A percentile compares a stretch with the other conserved stretches of the same genome.
Evolutionary conservation across 1,140 invertebrate genomes (phyloP).

Genomic region (Drosophila athabasca): DNA sequence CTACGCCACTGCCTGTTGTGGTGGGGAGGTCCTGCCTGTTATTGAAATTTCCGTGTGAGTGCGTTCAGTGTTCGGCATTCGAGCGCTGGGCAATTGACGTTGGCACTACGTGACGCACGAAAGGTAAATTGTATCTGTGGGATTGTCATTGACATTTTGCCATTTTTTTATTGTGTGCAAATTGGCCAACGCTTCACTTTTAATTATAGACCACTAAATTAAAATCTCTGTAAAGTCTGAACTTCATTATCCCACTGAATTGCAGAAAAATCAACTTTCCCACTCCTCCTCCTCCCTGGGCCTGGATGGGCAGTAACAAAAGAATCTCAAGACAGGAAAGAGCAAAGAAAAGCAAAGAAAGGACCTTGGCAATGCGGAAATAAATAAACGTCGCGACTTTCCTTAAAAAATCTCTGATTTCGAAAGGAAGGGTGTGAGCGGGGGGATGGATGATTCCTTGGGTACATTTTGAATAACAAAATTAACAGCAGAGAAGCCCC

Average conservation of each 20-base stretch:
- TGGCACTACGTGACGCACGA: constrained; percentile 68
- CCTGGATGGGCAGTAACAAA: constrained; percentile 49
- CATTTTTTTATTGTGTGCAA: constrained; percentile 61
- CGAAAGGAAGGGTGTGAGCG: not conserved
- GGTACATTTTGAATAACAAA: constrained; percentile 82
- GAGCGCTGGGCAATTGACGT: constrained; percentile 73
- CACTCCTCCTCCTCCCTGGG: not conserved
- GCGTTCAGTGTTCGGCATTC: constrained; percentile 51
- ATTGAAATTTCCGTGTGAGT: constrained; percentile 81
- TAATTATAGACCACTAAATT: constrained; percentile 81
- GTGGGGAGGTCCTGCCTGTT: constrained; percentile 39
- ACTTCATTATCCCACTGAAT: constrained; percentile 54
- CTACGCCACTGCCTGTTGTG: constrained; percentile 17
- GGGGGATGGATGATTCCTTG: not conserved
- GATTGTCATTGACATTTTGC: constrained; percentile 38
- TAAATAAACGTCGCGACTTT: constrained; percentile 80
- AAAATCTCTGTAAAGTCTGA: constrained; percentile 52
- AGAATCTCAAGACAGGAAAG: constrained; percentile 38
- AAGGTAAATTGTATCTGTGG: constrained; percentile 61
- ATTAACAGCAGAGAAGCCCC: constrained; percentile 65
- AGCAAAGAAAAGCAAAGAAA: constrained; percentile 44
- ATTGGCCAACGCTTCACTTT: constrained; percentile 54
- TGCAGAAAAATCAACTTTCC: constrained; percentile 58
- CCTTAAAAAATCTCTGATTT: constrained; percentile 42
- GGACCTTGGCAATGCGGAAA: constrained; percentile 68